phyloP scores from a whole-genome alignment of 2,797 vertebrate species.

The Mus caroli region DNA sequence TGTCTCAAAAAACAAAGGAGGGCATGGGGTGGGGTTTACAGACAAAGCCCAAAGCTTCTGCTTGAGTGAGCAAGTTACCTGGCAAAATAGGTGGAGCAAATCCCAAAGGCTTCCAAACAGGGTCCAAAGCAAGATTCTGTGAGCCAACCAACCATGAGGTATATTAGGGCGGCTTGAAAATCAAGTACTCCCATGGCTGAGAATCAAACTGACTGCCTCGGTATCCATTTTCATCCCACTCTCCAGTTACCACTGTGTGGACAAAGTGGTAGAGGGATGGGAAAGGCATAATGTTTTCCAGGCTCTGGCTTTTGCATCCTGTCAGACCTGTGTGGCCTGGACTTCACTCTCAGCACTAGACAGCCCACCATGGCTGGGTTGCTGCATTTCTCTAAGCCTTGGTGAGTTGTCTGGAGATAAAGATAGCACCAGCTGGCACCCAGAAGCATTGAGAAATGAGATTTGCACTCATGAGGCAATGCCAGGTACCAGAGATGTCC shows the following conservation, averaged over 20 bases:
- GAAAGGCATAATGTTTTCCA: neutral
- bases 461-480: neutral
- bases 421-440: neutral
- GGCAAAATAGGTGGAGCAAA: constrained; percentile 46
- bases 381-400: constrained; percentile 32
- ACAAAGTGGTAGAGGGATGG: neutral
- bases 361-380: neutral
- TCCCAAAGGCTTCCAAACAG: neutral
- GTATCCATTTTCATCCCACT: neutral
- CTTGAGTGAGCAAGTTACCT: constrained; percentile 31
- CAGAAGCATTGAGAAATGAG: neutral
- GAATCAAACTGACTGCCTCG: neutral
- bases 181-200: constrained; percentile 11
- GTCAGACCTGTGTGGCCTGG: neutral
- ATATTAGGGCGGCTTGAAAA: constrained; percentile 47
- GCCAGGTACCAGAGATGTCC: neutral
- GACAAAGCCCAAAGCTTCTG: constrained; percentile 57
- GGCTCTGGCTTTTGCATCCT: neutral
- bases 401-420: constrained; percentile 3
- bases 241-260: neutral
- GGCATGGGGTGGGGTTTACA: too few species aligned
- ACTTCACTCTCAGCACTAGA: neutral
- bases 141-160: constrained; percentile 50
- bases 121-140: neutral
- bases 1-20: neutral